phyloP scores from a whole-genome alignment of 2,888 invertebrate species.

The Rhagonycha lutea region DNA sequence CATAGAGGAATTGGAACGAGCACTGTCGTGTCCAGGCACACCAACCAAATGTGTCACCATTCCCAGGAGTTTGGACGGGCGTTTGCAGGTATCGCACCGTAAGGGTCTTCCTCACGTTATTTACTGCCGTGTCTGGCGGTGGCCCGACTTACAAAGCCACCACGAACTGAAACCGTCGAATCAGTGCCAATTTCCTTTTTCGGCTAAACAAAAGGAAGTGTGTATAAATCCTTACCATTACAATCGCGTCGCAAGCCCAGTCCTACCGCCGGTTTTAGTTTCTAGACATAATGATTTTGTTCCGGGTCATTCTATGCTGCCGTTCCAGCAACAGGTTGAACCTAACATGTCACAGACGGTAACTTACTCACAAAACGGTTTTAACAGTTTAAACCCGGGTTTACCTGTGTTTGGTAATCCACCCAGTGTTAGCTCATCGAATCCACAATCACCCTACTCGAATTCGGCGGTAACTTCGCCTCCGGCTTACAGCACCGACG shows the following conservation, averaged over 20 bases:
- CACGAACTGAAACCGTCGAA: constrained; percentile 97
- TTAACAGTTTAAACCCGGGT: constrained; percentile 65
- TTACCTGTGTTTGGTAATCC: constrained; percentile 71
- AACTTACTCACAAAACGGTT: constrained; percentile 82
- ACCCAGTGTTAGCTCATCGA: constrained; percentile 62
- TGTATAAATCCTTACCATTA: constrained; percentile 99
- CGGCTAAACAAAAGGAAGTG: constrained; percentile 96
- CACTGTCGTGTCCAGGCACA: constrained; percentile 91
- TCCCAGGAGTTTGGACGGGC: constrained; percentile 92
- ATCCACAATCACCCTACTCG: constrained; percentile 75
- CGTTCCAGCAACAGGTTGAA: constrained; percentile 83
- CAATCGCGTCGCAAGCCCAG: constrained; percentile 95
- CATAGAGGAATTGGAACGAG: constrained; percentile 89
- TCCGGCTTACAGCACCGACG: constrained; percentile 91
- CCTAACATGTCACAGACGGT: constrained; percentile 96
- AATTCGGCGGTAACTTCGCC: constrained; percentile 89
- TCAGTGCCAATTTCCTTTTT: constrained; percentile 94
- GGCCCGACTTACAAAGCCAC: constrained; percentile 98
- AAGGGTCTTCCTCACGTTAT: constrained; percentile 99
- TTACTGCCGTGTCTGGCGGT: constrained; percentile 98
- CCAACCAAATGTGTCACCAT: constrained; percentile 99
- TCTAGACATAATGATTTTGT: constrained; percentile 96
- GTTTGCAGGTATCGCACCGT: constrained; percentile 95
- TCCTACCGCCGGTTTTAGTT: constrained; percentile 95
- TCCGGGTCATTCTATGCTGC: constrained; percentile 85